Conservation (phyloP, 2,113 vertebrate genomes). For the Ariopsis seemanni region DNA sequence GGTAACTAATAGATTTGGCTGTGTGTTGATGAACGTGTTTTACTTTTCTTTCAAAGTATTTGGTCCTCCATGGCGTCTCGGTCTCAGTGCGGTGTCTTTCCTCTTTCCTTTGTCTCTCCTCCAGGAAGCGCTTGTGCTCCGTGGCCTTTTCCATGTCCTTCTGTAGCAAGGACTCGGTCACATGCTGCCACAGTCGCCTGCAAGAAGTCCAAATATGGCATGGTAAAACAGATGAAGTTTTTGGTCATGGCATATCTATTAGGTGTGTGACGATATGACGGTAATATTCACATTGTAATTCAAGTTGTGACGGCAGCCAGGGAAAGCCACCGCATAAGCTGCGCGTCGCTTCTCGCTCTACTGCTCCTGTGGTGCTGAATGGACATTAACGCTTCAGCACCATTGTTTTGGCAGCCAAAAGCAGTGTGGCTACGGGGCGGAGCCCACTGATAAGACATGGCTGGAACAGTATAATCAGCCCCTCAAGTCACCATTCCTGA, state of each 20-base stretch:
- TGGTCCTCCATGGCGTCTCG: constrained; percentile 85
- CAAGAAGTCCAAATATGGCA: background rate
- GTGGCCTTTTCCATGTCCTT: constrained; percentile 93
- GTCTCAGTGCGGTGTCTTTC: constrained; percentile 87
- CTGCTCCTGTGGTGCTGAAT: no score
- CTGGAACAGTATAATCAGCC: no score
- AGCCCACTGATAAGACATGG: no score
- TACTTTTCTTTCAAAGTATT: constrained; percentile 89
- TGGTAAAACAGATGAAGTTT: background rate
- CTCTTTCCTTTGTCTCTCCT: constrained; percentile 89
- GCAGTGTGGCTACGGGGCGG: no score
- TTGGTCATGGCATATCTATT: background rate
- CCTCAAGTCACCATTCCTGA: no score
- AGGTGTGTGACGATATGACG: background rate
- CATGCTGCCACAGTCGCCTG: constrained; percentile 90
- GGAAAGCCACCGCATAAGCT: no score
- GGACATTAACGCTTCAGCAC: no score
- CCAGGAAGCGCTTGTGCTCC: constrained; percentile 88
- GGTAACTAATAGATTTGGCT: background rate
- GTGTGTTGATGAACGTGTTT: constrained; percentile 10
- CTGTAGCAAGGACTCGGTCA: constrained; percentile 86
- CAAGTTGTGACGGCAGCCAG: no score
- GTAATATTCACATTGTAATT: background rate
- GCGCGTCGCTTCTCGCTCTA: no score
- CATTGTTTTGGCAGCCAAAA: no score